A percentile compares a stretch with the other conserved stretches of the same genome.
phyloP scores from a whole-genome alignment of 2,113 vertebrate genomes.

The Triplophysa siluroides region DNA sequence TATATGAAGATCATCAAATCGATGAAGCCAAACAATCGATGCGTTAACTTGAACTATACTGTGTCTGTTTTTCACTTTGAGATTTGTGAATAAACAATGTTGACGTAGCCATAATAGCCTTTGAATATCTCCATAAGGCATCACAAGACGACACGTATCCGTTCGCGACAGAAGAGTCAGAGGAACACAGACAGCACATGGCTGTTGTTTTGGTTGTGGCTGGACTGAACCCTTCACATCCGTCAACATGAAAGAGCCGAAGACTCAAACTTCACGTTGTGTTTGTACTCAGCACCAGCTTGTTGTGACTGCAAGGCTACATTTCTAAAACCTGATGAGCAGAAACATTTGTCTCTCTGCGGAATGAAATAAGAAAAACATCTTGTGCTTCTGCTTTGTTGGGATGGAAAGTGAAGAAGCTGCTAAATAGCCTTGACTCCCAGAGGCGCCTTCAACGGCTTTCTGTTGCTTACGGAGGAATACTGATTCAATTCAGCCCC shows the following conservation, averaged over 20 bases:
- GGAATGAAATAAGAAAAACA: conserved; percentile 2
- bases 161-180: neutral
- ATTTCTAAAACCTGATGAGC: neutral
- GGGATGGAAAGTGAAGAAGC: neutral
- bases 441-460: neutral
- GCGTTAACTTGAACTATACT: too few species aligned
- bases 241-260: neutral
- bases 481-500: neutral
- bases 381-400: neutral
- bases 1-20: too few species aligned
- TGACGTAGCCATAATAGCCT: too few species aligned
- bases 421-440: conserved; percentile 4
- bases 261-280: neutral
- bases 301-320: conserved; percentile 18
- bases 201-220: neutral
- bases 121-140: too few species aligned
- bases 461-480: neutral
- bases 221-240: neutral
- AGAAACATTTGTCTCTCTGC: neutral
- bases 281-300: neutral
- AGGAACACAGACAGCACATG: neutral
- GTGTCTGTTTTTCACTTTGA: too few species aligned
- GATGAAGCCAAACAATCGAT: too few species aligned
- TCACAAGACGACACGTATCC: too few species aligned
- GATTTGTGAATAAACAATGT: too few species aligned